Percentiles rank a stretch among this genome's conserved stretches.
Evolutionary conservation across 2,113 vertebrate species (phyloP).

Genomic region (Fukomys damarensis): DNA sequence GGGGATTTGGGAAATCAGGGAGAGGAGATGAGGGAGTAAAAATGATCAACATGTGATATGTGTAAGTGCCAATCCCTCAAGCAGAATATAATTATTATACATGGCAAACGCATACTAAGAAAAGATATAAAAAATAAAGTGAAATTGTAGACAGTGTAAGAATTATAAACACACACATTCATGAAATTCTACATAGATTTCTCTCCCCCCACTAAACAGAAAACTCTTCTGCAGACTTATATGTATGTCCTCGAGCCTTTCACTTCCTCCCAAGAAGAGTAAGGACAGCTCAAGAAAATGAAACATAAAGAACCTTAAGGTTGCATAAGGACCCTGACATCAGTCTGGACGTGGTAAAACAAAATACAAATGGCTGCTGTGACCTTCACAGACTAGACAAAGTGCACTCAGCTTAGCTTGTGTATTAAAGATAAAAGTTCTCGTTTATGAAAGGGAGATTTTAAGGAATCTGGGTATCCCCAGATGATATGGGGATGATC

Average conservation of each 20-base stretch:
- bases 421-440: slow-evolving; percentile 75
- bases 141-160: background rate
- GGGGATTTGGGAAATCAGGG: background rate
- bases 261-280: background rate
- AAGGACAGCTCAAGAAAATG: background rate
- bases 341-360: background rate
- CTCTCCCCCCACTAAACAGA: background rate
- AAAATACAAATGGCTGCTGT: slow-evolving; percentile 79
- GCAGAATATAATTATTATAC: background rate
- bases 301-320: background rate
- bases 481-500: accelerated
- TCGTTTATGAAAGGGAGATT: slow-evolving; percentile 63
- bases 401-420: slow-evolving; percentile 70
- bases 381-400: slow-evolving; percentile 75
- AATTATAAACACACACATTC: background rate
- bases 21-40: background rate
- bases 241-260: background rate
- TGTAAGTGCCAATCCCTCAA: background rate
- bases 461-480: slow-evolving; percentile 75
- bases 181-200: background rate
- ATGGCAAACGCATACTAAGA: background rate
- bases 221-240: background rate
- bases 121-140: no score
- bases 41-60: background rate
- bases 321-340: background rate